phyloP scores from a whole-genome alignment of 2,888 invertebrate genomes.

The Idaea aversata region DNA sequence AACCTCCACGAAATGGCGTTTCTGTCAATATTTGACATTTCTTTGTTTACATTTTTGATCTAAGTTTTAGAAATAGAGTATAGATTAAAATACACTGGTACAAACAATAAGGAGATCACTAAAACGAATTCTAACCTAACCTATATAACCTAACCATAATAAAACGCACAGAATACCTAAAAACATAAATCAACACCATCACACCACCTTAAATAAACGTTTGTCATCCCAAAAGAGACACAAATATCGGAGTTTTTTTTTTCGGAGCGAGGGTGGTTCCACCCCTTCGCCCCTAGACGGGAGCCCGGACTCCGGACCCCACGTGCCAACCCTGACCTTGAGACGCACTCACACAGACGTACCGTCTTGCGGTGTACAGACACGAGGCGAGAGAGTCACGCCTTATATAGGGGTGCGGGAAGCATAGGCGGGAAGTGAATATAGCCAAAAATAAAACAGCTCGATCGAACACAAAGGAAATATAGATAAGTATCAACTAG shows the following conservation, averaged over 20 bases:
- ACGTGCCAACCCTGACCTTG: constrained; percentile 64
- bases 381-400: constrained; percentile 8
- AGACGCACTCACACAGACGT: constrained; percentile 40
- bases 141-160: no score
- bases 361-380: constrained; percentile 32
- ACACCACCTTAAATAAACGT: neutral
- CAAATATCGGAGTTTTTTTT: neutral
- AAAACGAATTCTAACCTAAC: no score
- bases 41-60: no score
- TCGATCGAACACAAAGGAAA: neutral
- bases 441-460: neutral
- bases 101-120: no score
- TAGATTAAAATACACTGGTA: no score
- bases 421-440: constrained; percentile 8
- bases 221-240: neutral
- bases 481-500: neutral
- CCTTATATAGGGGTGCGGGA: constrained; percentile 19
- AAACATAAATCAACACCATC: neutral
- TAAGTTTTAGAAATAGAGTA: no score
- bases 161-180: neutral
- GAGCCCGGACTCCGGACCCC: constrained; percentile 18
- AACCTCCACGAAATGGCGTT: no score
- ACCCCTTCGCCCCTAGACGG: neutral
- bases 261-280: neutral
- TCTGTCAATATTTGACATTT: no score